Conservation (phyloP, 2,888 invertebrate species). For the Hemithea aestivaria region DNA sequence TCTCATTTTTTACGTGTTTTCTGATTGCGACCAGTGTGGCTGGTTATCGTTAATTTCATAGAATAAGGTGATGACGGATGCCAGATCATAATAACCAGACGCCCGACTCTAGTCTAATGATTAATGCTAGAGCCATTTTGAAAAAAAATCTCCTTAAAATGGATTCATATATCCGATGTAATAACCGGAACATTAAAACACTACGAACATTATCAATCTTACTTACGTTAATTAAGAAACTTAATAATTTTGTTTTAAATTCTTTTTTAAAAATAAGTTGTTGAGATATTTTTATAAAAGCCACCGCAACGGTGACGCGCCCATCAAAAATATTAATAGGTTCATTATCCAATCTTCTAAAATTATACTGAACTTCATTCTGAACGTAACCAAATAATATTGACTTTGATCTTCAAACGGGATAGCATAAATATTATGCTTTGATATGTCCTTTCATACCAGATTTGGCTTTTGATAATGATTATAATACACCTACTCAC, state of each 20-base stretch:
- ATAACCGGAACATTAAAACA: too few species aligned
- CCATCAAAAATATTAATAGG: conserved; percentile 55
- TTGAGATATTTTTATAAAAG: conserved; percentile 51
- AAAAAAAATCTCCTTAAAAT: too few species aligned
- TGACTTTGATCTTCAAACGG: neutral
- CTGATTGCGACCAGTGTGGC: conserved; percentile 3
- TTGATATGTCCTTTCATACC: too few species aligned
- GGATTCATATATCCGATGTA: too few species aligned
- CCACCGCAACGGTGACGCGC: conserved; percentile 55
- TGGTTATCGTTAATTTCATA: conserved; percentile 13
- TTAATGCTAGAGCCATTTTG: too few species aligned
- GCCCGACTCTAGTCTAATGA: too few species aligned
- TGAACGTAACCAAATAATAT: neutral
- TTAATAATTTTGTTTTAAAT: too few species aligned
- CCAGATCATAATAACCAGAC: conserved; percentile 14
- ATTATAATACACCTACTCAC: too few species aligned
- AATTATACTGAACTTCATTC: conserved; percentile 34
- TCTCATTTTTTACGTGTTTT: conserved; percentile 8
- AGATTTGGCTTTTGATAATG: too few species aligned
- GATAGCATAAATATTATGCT: neutral
- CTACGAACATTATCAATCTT: too few species aligned
- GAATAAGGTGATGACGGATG: conserved; percentile 10
- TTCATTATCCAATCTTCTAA: conserved; percentile 45
- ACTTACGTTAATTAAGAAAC: too few species aligned
- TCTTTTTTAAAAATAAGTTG: conserved; percentile 7